Base-by-base conservation (phyloP, 2,113 vertebrate species). In the Microcebus murinus region DNA sequence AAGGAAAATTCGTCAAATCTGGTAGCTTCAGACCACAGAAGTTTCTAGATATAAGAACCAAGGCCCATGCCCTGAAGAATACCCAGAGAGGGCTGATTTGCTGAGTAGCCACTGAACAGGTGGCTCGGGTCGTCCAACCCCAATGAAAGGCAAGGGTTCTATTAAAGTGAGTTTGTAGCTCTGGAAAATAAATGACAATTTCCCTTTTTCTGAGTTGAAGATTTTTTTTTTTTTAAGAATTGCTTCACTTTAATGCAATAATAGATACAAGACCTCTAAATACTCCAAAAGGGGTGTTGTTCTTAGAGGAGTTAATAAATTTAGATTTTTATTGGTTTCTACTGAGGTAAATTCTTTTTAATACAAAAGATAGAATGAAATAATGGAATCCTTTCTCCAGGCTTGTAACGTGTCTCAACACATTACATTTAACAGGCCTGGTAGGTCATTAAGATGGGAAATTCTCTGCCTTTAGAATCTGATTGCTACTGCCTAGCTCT, bases 311-410 rank as follows among this genome's bases (percentile, higher is more conserved):
- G 25, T 74, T n/a, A 86, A 21, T 29, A 81, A 61, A 70, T 59
- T 68, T 76, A 36, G 6, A 70, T 92, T 89, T 93, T 83, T 39
- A 50, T 70, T 86, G 39, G 29, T 85, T 95, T 96, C 57, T n/a
- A 70, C 21, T 68, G 65, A 74, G 42, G 63, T 70, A 83, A 70
- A 77, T 73, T 70, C 31, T 50, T 86, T 80, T 70, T 74, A 57
- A 45, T 67, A 20, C 11, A 42, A 70, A 18, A 85, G 6, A 55
- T 67, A 11, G 57, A 89, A 6, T 42, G 25, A 81, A 8, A 4
- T 59, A 48, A 45, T 14, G 39, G 12, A 82, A 31, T 57, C 65
- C 25, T 34, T 68, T 96, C 45, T 90, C 45, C 21, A 71, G 65
- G 21, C 4, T 67, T 83, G 4, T 76, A 76, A 63, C 6, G 4